phyloP scores from a whole-genome alignment of 2,888 invertebrate species.

The Calameuta filiformis region DNA sequence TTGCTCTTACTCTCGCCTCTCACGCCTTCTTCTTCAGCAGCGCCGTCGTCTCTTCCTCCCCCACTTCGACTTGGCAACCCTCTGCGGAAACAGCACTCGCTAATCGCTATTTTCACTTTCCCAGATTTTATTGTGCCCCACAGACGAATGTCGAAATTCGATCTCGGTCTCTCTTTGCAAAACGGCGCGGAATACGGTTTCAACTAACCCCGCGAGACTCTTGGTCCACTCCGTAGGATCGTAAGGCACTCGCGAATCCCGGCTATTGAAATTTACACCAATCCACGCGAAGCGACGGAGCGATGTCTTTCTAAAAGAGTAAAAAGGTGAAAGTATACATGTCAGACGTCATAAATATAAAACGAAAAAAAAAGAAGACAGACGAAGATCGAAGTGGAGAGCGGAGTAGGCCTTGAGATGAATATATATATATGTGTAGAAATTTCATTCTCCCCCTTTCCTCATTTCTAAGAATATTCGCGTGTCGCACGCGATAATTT shows the following conservation, averaged over 20 bases:
- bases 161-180: neutral
- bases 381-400: neutral
- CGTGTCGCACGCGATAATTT: neutral
- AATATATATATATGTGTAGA: neutral
- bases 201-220: neutral
- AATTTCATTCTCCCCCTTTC: neutral
- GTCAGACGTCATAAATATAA: neutral
- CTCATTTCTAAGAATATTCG: neutral
- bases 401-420: neutral
- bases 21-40: neutral
- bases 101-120: constrained; percentile 28
- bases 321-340: neutral
- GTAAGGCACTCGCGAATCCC: neutral
- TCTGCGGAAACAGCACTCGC: constrained; percentile 11
- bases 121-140: neutral
- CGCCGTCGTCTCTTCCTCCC: constrained; percentile 13
- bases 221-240: neutral
- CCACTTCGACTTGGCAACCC: constrained; percentile 14
- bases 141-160: neutral
- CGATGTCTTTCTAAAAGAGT: neutral
- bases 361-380: neutral
- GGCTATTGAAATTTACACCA: neutral
- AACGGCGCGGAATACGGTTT: neutral
- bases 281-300: neutral
- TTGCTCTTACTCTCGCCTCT: neutral